Percentiles rank a stretch among this genome's conserved stretches.
phyloP scores from a whole-genome alignment of 2,888 invertebrate species.

The Pelosia muscerda region DNA sequence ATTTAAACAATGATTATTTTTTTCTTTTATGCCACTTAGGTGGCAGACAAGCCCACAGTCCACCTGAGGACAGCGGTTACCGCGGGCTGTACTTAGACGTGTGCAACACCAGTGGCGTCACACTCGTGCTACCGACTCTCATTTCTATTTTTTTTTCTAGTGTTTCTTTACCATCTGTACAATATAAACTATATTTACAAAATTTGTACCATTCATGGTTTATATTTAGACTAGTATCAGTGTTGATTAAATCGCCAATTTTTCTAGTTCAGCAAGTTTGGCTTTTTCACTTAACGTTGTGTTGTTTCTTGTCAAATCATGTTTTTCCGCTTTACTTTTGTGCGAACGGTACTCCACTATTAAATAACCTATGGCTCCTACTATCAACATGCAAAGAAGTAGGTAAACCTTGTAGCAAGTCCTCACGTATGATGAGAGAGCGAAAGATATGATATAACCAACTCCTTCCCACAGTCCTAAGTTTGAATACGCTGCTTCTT shows the following conservation, averaged over 20 bases:
- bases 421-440: conserved; percentile 84
- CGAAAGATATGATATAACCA: conserved; percentile 89
- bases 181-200: not conserved
- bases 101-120: too few species aligned
- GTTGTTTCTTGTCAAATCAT: conserved; percentile 20
- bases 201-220: too few species aligned
- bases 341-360: conserved; percentile 71
- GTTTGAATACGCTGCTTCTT: conserved; percentile 90
- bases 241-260: not conserved
- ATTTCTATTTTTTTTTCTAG: too few species aligned
- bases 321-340: conserved; percentile 50
- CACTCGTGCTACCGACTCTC: too few species aligned
- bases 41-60: too few species aligned
- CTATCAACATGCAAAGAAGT: conserved; percentile 75
- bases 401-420: conserved; percentile 85
- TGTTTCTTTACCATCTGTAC: too few species aligned
- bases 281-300: not conserved
- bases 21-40: too few species aligned
- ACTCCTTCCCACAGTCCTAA: conserved; percentile 90
- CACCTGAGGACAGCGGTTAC: too few species aligned
- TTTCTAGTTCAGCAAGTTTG: not conserved
- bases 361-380: conserved; percentile 86
- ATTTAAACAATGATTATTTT: too few species aligned
- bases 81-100: too few species aligned
- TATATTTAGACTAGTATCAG: too few species aligned